Evolutionary conservation across 2,797 vertebrate species (phyloP).

Genomic region (Mastacembelus armatus): DNA sequence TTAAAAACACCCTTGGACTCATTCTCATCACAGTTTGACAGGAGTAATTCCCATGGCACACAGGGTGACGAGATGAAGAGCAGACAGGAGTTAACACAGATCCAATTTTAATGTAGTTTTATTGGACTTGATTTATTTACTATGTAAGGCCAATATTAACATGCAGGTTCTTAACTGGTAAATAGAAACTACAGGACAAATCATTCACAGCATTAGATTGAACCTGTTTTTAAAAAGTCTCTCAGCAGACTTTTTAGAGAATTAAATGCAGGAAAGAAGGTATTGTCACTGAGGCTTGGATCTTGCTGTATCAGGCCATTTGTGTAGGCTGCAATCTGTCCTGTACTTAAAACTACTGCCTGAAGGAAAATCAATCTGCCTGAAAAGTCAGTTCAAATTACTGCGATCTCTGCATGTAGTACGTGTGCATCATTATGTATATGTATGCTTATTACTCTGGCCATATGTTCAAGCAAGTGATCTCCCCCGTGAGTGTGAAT

Average conservation of each 20-base stretch:
- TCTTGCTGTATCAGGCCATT: constrained; percentile 67
- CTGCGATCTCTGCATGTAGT: constrained; percentile 39
- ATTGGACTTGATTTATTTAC: constrained; percentile 50
- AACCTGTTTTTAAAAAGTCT: constrained; percentile 5
- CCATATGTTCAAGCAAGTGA: constrained; percentile 57
- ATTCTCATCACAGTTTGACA: constrained; percentile 67
- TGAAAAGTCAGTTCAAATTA: constrained; percentile 62
- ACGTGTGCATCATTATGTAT: constrained; percentile 54
- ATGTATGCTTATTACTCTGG: constrained; percentile 56
- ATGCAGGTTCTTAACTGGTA: neutral
- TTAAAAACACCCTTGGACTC: constrained; percentile 69
- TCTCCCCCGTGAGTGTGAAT: neutral
- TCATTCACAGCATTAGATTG: neutral
- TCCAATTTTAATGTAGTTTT: constrained; percentile 43
- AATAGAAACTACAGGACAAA: constrained; percentile 13
- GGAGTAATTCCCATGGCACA: constrained; percentile 53
- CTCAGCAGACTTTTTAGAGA: constrained; percentile 25
- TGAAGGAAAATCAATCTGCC: constrained; percentile 70
- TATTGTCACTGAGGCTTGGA: constrained; percentile 33
- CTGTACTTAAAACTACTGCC: constrained; percentile 66
- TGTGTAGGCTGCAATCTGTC: constrained; percentile 60
- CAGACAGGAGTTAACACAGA: constrained; percentile 35
- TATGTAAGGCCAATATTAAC: constrained; percentile 15
- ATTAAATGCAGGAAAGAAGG: constrained; percentile 23
- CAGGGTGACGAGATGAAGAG: constrained; percentile 36